Conservation (phyloP, 2,113 vertebrate genomes). For the Aythya baeri region DNA sequence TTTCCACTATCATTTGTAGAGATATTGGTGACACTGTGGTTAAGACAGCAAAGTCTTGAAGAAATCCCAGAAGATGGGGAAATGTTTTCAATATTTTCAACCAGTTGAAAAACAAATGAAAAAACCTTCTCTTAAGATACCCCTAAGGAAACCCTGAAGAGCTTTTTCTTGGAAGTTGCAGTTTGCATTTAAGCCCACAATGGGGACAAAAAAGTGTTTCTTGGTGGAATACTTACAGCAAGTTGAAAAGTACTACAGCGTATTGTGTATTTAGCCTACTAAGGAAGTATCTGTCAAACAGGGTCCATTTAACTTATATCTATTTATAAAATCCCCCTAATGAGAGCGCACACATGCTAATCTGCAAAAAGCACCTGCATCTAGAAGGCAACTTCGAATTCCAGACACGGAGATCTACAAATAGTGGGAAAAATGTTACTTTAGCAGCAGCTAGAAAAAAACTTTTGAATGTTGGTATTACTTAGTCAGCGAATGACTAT, state of each 20-base stretch:
- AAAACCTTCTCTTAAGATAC: background rate
- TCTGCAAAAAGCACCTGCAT: background rate
- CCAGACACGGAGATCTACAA: background rate
- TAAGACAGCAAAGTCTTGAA: background rate
- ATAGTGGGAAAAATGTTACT: background rate
- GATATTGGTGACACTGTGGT: background rate
- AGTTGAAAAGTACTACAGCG: background rate
- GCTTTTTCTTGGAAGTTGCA: background rate
- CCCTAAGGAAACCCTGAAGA: background rate
- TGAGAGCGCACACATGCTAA: background rate
- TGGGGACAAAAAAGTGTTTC: background rate
- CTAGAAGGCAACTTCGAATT: background rate
- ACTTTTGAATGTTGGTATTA: background rate
- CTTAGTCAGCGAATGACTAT: background rate
- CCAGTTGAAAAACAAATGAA: background rate
- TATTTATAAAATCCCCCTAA: background rate
- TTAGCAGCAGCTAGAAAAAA: background rate
- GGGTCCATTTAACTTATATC: background rate
- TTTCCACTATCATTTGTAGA: background rate
- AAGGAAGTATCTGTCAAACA: background rate
- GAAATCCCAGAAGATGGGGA: background rate
- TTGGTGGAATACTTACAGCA: background rate
- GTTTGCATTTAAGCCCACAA: background rate
- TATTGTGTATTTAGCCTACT: background rate
- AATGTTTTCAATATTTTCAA: background rate